These are phyloP conservation scores for Cydia amplana DNA, from an alignment of 1,140 invertebrate species.

Conservation along the genomic window DNA sequence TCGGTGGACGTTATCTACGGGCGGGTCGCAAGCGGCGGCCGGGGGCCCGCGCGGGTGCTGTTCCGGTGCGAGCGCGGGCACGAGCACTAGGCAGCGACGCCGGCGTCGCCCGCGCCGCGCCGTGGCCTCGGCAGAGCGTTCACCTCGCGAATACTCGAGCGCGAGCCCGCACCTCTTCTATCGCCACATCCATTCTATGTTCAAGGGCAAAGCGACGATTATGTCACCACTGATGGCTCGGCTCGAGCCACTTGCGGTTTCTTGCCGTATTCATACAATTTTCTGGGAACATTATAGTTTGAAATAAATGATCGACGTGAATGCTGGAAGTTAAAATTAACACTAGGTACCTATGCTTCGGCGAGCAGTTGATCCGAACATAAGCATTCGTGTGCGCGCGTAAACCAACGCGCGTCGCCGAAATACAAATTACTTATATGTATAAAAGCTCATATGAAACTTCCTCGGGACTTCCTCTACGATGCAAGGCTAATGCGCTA, in stretches of 20 bases:
- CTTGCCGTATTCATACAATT: constrained; percentile 18
- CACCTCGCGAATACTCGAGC: constrained; percentile 65
- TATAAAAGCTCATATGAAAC: neutral
- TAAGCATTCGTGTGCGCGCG: constrained; percentile 2
- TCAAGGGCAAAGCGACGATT: constrained; percentile 67
- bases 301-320: neutral
- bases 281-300: neutral
- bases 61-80: constrained; percentile 50
- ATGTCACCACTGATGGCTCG: constrained; percentile 55
- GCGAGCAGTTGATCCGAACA: neutral
- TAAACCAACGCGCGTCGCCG: neutral
- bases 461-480: constrained; percentile 33
- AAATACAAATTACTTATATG: too few species aligned
- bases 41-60: constrained; percentile 48
- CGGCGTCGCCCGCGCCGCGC: constrained; percentile 35
- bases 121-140: constrained; percentile 72
- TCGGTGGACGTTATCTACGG: neutral
- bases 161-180: constrained; percentile 49
- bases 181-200: constrained; percentile 59
- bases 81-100: constrained; percentile 36
- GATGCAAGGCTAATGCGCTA: constrained; percentile 31
- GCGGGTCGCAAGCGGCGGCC: constrained; percentile 26
- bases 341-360: neutral
- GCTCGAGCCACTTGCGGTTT: constrained; percentile 26
- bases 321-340: neutral